A percentile compares a stretch with the other conserved stretches of the same genome.
phyloP scores from a whole-genome alignment of 2,113 vertebrate species.

The Calidris pygmaea region DNA sequence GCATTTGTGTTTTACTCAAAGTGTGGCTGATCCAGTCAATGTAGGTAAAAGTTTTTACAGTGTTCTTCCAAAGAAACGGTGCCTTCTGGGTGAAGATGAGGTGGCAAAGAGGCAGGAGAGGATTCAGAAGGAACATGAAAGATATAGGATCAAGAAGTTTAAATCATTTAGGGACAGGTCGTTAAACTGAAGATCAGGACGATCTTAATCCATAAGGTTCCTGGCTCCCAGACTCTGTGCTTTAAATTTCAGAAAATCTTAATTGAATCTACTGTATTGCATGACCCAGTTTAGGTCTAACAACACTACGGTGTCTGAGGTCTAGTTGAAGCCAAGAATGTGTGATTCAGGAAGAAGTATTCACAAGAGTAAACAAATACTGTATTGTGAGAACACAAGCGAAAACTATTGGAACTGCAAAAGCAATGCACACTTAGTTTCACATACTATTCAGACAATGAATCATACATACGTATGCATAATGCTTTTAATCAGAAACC shows the following conservation, averaged over 20 bases:
- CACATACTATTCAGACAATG: neutral
- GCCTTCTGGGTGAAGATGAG: neutral
- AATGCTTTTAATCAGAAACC: conserved; percentile 19
- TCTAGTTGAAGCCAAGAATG: neutral
- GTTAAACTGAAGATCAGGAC: neutral
- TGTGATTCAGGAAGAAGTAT: neutral
- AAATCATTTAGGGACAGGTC: neutral
- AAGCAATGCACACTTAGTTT: neutral
- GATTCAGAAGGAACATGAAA: neutral
- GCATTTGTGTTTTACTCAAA: neutral
- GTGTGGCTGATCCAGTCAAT: neutral
- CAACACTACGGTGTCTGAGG: neutral
- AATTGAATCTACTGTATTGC: neutral
- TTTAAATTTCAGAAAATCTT: neutral
- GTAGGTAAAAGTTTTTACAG: neutral
- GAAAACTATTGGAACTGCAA: neutral
- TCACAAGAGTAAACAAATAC: neutral
- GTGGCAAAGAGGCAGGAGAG: neutral
- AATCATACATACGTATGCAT: conserved; percentile 1
- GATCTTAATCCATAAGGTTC: neutral
- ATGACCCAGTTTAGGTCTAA: neutral
- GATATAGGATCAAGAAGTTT: neutral
- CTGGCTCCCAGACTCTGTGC: neutral
- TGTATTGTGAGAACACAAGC: neutral
- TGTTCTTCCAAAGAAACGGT: neutral